A percentile compares a stretch with the other conserved stretches of the same genome.
These are phyloP conservation scores for Limosa lapponica DNA, from an alignment of 2,797 vertebrate genomes.

Conservation along the genomic window DNA sequence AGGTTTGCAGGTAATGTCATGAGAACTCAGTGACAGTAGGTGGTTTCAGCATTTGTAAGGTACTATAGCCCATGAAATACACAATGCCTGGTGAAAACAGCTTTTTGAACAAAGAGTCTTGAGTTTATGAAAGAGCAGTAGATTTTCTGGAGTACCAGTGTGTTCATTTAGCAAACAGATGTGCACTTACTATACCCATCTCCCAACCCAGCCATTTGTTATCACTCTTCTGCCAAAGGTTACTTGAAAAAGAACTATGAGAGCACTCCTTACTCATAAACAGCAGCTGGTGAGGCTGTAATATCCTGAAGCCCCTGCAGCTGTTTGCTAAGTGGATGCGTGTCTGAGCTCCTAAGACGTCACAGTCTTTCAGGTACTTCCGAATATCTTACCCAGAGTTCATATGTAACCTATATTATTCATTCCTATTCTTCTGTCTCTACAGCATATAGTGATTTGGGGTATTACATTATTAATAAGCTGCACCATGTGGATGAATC, in stretches of 20 bases:
- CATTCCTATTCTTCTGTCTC: background rate
- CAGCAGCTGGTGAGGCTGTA: conserved; percentile 5
- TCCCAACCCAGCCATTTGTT: conserved; percentile 27
- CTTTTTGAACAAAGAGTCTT: background rate
- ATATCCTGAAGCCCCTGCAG: background rate
- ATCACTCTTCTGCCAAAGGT: background rate
- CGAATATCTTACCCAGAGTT: background rate
- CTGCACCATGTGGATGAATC: conserved; percentile 98
- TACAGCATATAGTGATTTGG: conserved; percentile 94
- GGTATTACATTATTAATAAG: conserved; percentile 99
- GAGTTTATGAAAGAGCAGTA: background rate
- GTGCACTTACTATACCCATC: background rate
- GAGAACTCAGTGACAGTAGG: background rate
- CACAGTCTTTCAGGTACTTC: background rate
- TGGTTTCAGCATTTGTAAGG: background rate
- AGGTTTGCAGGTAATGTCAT: background rate
- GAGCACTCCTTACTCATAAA: background rate
- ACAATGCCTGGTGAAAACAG: background rate
- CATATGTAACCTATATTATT: background rate
- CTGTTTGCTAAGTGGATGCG: background rate
- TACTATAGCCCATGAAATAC: background rate
- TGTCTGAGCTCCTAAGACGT: background rate
- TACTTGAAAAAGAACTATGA: conserved; percentile 9
- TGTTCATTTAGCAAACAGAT: conserved; percentile 44
- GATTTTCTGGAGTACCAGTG: conserved; percentile 5